These are phyloP conservation scores for Lichenostomus cassidix DNA, from an alignment of 2,113 vertebrate genomes.

Conservation along the genomic window DNA sequence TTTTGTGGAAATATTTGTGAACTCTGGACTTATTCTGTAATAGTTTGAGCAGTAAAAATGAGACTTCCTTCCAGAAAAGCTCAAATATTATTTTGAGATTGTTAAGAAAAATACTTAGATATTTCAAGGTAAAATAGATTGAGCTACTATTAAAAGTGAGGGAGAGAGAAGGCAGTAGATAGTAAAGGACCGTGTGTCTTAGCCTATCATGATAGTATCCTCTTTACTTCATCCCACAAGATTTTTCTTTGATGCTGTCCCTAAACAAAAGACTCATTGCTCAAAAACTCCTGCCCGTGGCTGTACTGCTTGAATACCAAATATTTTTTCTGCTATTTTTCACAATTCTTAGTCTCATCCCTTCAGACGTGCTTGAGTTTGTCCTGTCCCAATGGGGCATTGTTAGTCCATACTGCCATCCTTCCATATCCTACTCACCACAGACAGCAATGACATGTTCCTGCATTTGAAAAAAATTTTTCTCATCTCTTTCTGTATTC, in stretches of 20 bases:
- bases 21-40: neutral
- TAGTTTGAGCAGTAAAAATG: rapidly evolving
- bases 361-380: neutral
- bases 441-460: neutral
- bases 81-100: neutral
- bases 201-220: neutral
- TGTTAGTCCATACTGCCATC: neutral
- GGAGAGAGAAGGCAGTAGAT: neutral
- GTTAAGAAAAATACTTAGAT: neutral
- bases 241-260: neutral
- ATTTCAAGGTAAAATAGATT: neutral
- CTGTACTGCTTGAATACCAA: neutral
- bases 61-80: neutral
- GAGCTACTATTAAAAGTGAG: neutral
- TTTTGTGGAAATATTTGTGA: neutral
- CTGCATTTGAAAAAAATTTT: neutral
- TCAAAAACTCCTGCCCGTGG: neutral
- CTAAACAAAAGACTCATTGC: neutral
- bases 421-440: neutral
- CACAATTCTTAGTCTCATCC: neutral
- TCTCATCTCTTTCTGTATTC: neutral
- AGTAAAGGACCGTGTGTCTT: neutral
- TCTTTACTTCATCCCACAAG: neutral
- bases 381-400: neutral
- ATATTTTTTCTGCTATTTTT: neutral